Evolutionary conservation across 2,888 invertebrate species (phyloP).

Genomic region (Busseola fusca): DNA sequence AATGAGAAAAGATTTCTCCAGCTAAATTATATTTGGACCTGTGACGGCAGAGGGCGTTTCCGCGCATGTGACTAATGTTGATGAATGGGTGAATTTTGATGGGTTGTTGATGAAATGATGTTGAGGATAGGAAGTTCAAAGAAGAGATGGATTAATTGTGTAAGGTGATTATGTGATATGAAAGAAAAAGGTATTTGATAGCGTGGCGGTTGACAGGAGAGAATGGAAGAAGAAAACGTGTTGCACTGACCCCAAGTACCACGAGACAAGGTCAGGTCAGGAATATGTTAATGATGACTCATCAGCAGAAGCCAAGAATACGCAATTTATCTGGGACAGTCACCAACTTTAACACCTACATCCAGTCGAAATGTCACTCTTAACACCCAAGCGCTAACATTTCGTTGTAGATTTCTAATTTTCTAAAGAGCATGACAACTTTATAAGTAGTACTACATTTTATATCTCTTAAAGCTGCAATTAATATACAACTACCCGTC

Average conservation of each 20-base stretch:
- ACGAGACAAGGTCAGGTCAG: too few species aligned
- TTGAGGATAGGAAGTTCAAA: background rate
- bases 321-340: background rate
- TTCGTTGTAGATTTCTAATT: conserved; percentile 25
- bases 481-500: conserved; percentile 16
- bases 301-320: background rate
- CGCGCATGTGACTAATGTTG: background rate
- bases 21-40: too few species aligned
- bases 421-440: conserved; percentile 17
- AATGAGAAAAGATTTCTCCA: too few species aligned
- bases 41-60: too few species aligned
- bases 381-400: background rate
- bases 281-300: background rate
- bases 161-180: background rate
- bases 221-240: background rate
- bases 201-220: background rate
- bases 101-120: too few species aligned
- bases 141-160: background rate
- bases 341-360: background rate
- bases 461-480: conserved; percentile 12
- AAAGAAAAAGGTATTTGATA: background rate
- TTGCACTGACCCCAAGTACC: background rate
- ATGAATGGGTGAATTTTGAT: too few species aligned
- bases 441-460: conserved; percentile 7
- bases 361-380: background rate